phyloP scores from a whole-genome alignment of 2,888 invertebrate species.

The Thera obeliscata region DNA sequence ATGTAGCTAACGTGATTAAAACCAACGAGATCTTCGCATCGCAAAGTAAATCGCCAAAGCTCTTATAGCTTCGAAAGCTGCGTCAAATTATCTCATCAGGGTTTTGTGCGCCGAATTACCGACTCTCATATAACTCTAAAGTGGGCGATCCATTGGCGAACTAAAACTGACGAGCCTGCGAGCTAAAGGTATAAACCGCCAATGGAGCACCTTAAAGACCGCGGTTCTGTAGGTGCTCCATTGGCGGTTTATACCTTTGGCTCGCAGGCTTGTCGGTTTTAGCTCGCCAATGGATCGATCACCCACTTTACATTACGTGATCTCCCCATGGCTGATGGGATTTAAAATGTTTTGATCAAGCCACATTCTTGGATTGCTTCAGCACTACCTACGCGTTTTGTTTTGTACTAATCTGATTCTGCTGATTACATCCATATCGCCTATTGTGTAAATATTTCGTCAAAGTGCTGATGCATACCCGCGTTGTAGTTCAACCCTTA shows the following conservation, averaged over 20 bases:
- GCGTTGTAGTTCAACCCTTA: not conserved
- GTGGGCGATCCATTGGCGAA: too few species aligned
- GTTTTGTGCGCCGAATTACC: slow-evolving; percentile 3
- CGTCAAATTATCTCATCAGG: slow-evolving; percentile 12
- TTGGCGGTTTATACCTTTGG: too few species aligned
- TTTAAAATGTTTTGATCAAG: slow-evolving; percentile 15
- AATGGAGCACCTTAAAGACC: too few species aligned
- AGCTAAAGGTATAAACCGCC: too few species aligned
- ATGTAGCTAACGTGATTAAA: too few species aligned
- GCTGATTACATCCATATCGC: not conserved
- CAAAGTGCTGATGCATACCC: slow-evolving; percentile 1
- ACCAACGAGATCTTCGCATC: too few species aligned
- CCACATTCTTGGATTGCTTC: not conserved
- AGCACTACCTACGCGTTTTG: not conserved
- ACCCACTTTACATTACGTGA: slow-evolving; percentile 4
- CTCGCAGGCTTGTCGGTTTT: too few species aligned
- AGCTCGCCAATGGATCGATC: too few species aligned
- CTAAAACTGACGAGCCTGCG: too few species aligned
- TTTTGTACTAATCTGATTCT: not conserved
- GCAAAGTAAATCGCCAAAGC: too few species aligned
- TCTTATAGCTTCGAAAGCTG: not conserved
- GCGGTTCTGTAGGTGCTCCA: too few species aligned
- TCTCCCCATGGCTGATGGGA: slow-evolving; percentile 20
- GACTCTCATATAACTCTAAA: slow-evolving; percentile 2
- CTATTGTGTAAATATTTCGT: too few species aligned